phyloP scores from a whole-genome alignment of 2,797 vertebrate genomes.

The Rhynchotus rufescens region DNA sequence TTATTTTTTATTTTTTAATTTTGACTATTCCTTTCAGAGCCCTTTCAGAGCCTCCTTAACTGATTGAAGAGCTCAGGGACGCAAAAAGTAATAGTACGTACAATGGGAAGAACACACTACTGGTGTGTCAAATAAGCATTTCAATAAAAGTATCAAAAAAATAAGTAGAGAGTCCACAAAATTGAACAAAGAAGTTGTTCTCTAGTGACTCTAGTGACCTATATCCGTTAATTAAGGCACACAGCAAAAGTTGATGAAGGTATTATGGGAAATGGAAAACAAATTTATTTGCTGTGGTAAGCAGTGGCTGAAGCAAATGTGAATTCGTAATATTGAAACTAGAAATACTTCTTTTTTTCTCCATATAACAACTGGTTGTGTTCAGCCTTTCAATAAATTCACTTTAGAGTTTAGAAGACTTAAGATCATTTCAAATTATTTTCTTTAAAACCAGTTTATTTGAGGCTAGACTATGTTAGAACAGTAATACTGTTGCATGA shows the following conservation, averaged over 20 bases:
- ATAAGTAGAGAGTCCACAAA: neutral
- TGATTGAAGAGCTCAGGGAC: neutral
- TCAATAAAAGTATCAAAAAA: neutral
- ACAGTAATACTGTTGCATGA: neutral
- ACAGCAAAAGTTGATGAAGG: neutral
- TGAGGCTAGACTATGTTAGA: neutral
- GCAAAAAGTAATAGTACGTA: neutral
- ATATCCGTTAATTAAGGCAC: neutral
- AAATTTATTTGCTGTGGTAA: neutral
- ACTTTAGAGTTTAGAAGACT: neutral
- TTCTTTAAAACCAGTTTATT: neutral
- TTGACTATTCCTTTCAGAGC: too few species aligned
- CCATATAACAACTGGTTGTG: neutral
- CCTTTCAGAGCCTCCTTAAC: neutral
- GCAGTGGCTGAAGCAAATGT: neutral
- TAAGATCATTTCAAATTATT: neutral
- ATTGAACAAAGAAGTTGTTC: neutral
- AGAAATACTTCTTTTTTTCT: neutral
- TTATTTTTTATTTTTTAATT: neutral
- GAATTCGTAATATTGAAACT: neutral
- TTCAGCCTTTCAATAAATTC: neutral
- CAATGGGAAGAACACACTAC: neutral
- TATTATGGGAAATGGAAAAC: neutral
- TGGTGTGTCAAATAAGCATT: neutral
- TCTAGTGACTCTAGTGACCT: neutral